Percentiles rank a stretch among this genome's conserved stretches.
Evolutionary conservation across 2,113 vertebrate genomes (phyloP).

Genomic region (Grantiella picta): DNA sequence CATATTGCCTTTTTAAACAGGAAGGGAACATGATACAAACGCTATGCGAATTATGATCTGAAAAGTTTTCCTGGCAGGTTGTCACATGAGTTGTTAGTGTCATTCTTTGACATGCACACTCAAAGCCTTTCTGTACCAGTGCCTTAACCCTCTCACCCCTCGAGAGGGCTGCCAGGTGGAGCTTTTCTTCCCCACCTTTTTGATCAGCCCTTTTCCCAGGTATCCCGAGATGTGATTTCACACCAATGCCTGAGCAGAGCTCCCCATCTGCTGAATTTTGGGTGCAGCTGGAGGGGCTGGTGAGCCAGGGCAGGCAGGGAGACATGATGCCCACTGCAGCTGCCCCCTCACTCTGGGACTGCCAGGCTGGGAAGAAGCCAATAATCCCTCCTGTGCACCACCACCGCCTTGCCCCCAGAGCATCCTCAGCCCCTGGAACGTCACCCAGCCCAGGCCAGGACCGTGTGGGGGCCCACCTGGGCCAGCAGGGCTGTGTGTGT

Average conservation of each 20-base stretch:
- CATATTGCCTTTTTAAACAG: conserved; percentile 35
- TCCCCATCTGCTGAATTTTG: background rate
- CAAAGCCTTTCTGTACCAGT: background rate
- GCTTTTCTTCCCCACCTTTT: background rate
- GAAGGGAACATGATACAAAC: conserved; percentile 1
- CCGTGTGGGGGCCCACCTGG: rapidly evolving
- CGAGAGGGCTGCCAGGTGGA: rapidly evolving
- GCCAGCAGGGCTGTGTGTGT: background rate
- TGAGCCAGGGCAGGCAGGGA: background rate
- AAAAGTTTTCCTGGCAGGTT: conserved; percentile 37
- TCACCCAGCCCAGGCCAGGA: background rate
- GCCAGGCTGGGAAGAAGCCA: background rate
- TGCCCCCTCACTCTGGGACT: background rate
- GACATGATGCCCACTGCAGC: background rate
- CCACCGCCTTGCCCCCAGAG: background rate
- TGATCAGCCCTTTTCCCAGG: background rate
- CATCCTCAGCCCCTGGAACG: background rate
- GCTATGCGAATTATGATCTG: conserved; percentile 47
- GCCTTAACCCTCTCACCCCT: background rate
- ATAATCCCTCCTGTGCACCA: background rate
- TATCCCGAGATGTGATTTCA: background rate
- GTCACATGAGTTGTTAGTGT: conserved; percentile 12
- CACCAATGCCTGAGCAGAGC: background rate
- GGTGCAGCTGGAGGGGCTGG: background rate
- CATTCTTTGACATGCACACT: conserved; percentile 14